Conservation (phyloP, 2,888 invertebrate genomes). For the Heliconius charithonia region DNA sequence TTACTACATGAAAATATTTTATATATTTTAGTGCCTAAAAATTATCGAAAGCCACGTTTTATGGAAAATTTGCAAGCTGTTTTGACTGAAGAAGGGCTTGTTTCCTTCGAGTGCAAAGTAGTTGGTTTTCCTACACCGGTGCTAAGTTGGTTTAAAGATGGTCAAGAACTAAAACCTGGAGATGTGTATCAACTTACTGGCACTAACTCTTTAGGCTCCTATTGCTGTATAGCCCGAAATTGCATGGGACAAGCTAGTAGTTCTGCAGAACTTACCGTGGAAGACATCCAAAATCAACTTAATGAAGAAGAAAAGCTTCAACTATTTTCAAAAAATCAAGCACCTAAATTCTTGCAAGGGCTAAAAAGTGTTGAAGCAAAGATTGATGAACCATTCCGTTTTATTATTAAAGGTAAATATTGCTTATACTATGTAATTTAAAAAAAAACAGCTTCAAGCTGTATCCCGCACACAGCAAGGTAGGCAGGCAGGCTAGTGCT, state of each 20-base stretch:
- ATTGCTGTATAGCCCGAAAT: slow-evolving; percentile 94
- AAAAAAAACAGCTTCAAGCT: too few relatives aligned
- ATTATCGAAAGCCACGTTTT: slow-evolving; percentile 94
- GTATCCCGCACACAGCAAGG: too few relatives aligned
- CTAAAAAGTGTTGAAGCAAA: slow-evolving; percentile 92
- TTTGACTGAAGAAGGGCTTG: slow-evolving; percentile 94
- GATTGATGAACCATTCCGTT: slow-evolving; percentile 91
- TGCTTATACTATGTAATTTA: neutral
- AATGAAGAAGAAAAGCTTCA: slow-evolving; percentile 93
- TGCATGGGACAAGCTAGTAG: slow-evolving; percentile 96
- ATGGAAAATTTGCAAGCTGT: slow-evolving; percentile 95
- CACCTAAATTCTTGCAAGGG: slow-evolving; percentile 92
- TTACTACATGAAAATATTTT: neutral
- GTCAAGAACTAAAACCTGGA: slow-evolving; percentile 94
- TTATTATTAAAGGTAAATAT: slow-evolving; percentile 89
- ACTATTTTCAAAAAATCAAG: slow-evolving; percentile 89
- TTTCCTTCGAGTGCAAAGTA: slow-evolving; percentile 96
- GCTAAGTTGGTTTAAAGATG: slow-evolving; percentile 96
- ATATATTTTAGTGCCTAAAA: slow-evolving; percentile 90
- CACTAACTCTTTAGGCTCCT: slow-evolving; percentile 94
- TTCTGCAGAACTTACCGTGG: slow-evolving; percentile 93
- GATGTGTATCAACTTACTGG: slow-evolving; percentile 96
- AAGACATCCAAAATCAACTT: slow-evolving; percentile 94
- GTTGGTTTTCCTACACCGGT: slow-evolving; percentile 95
- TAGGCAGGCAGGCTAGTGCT: too few relatives aligned